Evolutionary conservation across 1,140 invertebrate species (phyloP).

Genomic region (Tribolium madens): DNA sequence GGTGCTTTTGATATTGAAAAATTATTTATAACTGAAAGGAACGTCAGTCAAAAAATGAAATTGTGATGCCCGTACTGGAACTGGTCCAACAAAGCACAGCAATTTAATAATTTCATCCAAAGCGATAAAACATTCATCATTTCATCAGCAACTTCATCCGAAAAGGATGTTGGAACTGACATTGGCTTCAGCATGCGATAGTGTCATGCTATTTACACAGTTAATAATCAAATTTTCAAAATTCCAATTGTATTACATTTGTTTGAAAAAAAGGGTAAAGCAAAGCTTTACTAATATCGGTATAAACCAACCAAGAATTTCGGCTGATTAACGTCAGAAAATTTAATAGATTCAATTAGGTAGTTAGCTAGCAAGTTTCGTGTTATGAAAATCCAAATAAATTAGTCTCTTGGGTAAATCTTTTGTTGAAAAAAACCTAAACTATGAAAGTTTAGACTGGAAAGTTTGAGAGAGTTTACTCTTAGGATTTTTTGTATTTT

Average conservation of each 20-base stretch:
- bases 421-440: background rate
- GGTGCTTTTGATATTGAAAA: slow-evolving; percentile 23
- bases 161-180: slow-evolving; percentile 12
- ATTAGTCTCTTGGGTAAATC: background rate
- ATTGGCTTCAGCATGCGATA: background rate
- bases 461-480: background rate
- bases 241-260: background rate
- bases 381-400: slow-evolving; percentile 23
- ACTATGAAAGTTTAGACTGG: background rate
- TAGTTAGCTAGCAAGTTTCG: slow-evolving; percentile 24
- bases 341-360: slow-evolving; percentile 29
- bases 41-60: slow-evolving; percentile 13
- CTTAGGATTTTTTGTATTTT: background rate
- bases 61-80: slow-evolving; percentile 26
- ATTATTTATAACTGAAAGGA: slow-evolving; percentile 28
- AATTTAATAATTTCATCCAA: slow-evolving; percentile 23
- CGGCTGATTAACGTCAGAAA: slow-evolving; percentile 18
- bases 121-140: slow-evolving; percentile 29
- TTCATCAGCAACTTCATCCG: slow-evolving; percentile 5
- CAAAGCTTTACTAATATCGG: background rate
- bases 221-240: background rate
- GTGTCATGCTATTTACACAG: background rate
- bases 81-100: slow-evolving; percentile 4
- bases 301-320: background rate
- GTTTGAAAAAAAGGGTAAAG: background rate